Conservation (phyloP, 1,140 invertebrate species). For the Panagrolaimus sp. region DNA sequence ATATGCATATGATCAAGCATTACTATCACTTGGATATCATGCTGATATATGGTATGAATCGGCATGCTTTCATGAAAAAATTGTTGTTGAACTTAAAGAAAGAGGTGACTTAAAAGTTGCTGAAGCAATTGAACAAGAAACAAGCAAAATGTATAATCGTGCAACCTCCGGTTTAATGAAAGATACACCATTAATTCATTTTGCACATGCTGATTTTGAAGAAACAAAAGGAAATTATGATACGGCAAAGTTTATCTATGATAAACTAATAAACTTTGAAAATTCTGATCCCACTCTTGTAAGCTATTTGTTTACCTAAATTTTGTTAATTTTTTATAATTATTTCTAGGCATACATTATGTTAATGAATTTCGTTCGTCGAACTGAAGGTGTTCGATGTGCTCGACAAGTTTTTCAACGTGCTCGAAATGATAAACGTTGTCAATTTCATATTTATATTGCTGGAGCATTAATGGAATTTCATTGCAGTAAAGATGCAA, state of each 20-base stretch:
- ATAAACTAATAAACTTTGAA: constrained; percentile 77
- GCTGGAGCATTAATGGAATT: constrained; percentile 97
- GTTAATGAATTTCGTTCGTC: constrained; percentile 94
- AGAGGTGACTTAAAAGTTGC: constrained; percentile 69
- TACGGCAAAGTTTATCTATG: constrained; percentile 93
- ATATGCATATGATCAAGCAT: constrained; percentile 96
- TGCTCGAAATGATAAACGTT: constrained; percentile 80
- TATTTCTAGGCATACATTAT: constrained; percentile 77
- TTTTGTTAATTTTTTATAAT: neutral
- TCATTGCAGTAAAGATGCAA: constrained; percentile 97
- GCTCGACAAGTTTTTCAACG: constrained; percentile 88
- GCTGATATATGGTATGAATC: constrained; percentile 98
- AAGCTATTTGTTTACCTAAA: constrained; percentile 58
- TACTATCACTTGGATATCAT: constrained; percentile 91
- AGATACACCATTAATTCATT: constrained; percentile 86
- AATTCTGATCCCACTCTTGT: constrained; percentile 90
- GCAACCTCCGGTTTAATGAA: constrained; percentile 75
- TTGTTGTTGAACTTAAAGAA: constrained; percentile 81
- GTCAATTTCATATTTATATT: constrained; percentile 86
- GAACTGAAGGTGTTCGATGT: constrained; percentile 94
- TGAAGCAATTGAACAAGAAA: constrained; percentile 16
- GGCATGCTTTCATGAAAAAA: constrained; percentile 86
- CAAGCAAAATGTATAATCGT: constrained; percentile 74
- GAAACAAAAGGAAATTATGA: constrained; percentile 91
- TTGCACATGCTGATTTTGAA: constrained; percentile 97